Percentiles rank a stretch among this genome's conserved stretches.
These are phyloP conservation scores for Cistogaster globosa DNA, from an alignment of 2,888 invertebrate genomes.

Conservation along the genomic window DNA sequence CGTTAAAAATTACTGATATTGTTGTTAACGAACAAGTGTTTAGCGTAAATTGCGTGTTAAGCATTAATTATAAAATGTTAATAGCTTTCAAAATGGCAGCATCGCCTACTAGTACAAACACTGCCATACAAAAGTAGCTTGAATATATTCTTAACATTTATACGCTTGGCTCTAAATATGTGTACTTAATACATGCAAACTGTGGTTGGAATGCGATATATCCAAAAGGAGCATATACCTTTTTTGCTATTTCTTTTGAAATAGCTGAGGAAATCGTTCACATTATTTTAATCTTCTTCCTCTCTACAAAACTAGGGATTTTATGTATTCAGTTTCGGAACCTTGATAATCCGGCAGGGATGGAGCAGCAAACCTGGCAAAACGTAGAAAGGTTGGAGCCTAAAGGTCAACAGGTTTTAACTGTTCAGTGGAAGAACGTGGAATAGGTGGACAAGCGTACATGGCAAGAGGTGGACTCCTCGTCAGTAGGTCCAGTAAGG, in stretches of 20 bases:
- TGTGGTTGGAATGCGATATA: conserved; percentile 14
- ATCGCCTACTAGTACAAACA: conserved; percentile 56
- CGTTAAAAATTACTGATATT: conserved; percentile 51
- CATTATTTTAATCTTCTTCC: too few relatives aligned
- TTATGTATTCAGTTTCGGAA: too few relatives aligned
- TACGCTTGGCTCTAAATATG: neutral
- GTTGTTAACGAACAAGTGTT: conserved; percentile 72
- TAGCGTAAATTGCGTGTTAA: conserved; percentile 81
- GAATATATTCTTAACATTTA: conserved; percentile 1
- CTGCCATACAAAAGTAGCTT: conserved; percentile 33
- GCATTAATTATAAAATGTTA: conserved; percentile 80
- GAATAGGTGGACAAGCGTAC: too few relatives aligned
- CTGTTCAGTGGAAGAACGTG: too few relatives aligned
- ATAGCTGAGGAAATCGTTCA: neutral
- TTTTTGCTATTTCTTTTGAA: neutral
- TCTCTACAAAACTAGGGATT: too few relatives aligned
- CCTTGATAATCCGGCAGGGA: too few relatives aligned
- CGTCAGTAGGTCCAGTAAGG: too few relatives aligned
- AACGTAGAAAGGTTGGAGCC: too few relatives aligned
- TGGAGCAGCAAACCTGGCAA: too few relatives aligned
- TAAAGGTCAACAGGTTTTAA: too few relatives aligned
- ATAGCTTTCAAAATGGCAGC: conserved; percentile 75
- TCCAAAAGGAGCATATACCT: neutral
- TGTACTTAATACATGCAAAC: conserved; percentile 31
- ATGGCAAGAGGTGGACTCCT: too few relatives aligned